Evolutionary conservation across 2,888 invertebrate species (phyloP).

Genomic region (Nyleta sp.): DNA sequence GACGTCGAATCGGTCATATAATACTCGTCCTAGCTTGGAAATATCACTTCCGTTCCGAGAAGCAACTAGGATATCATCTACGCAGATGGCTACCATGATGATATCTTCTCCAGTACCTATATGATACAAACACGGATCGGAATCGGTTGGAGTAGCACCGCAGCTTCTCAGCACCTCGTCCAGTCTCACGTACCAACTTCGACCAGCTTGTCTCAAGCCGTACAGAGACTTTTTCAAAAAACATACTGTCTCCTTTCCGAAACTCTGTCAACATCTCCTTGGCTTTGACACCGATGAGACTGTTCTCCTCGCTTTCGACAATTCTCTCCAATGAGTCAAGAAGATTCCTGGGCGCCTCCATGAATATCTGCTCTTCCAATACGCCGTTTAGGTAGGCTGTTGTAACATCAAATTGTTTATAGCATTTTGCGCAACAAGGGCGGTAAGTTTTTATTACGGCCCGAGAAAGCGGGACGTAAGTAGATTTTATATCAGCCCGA

Average conservation of each 20-base stretch:
- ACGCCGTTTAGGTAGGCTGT: neutral
- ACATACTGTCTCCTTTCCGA: neutral
- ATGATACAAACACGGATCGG: constrained; percentile 10
- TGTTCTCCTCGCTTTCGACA: no score
- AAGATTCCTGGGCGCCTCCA: neutral
- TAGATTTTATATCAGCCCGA: no score
- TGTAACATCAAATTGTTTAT: neutral
- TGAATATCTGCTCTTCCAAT: neutral
- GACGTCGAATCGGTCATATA: neutral
- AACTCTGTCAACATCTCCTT: neutral
- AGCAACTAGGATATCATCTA: constrained; percentile 17
- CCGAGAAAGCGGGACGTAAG: no score
- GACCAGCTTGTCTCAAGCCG: constrained; percentile 11
- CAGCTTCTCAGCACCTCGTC: neutral
- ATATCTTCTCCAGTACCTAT: neutral
- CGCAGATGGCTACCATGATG: neutral
- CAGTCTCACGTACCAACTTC: neutral
- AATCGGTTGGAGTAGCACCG: neutral
- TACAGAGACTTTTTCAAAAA: neutral
- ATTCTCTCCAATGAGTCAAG: no score
- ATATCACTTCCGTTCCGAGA: neutral
- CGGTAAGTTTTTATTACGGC: no score
- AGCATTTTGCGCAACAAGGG: no score
- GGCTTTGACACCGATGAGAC: no score
- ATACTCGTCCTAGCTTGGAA: neutral